Percentiles rank a stretch among this genome's conserved stretches.
phyloP scores from a whole-genome alignment of 1,140 invertebrate genomes.

The Lasioglossum baleicum region DNA sequence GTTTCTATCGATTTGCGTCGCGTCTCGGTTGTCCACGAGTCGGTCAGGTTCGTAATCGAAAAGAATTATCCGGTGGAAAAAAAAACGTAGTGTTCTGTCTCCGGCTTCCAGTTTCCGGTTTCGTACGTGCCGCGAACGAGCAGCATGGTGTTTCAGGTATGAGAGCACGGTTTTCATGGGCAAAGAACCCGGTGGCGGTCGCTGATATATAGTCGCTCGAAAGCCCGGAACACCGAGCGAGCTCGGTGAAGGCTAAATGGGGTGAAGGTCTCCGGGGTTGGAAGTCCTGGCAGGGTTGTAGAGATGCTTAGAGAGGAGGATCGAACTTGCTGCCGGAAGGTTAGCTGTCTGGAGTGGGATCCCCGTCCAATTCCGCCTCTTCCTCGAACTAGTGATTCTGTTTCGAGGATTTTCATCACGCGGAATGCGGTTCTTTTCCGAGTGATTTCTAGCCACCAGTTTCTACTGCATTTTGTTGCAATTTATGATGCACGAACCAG shows the following conservation, averaged over 20 bases:
- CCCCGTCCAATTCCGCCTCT: slow-evolving; percentile 25
- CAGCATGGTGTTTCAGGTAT: too few species aligned
- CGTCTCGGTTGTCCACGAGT: too few species aligned
- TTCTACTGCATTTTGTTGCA: too few species aligned
- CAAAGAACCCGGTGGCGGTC: slow-evolving; percentile 39
- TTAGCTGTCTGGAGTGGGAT: slow-evolving; percentile 45
- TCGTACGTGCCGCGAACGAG: too few species aligned
- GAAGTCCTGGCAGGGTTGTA: slow-evolving; percentile 47
- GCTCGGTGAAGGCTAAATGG: slow-evolving; percentile 79
- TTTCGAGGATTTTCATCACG: neutral
- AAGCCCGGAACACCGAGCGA: slow-evolving; percentile 70
- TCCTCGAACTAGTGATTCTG: neutral
- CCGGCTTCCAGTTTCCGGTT: too few species aligned
- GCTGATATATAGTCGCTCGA: slow-evolving; percentile 51
- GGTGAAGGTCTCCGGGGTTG: slow-evolving; percentile 78
- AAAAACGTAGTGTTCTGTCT: too few species aligned
- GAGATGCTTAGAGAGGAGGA: slow-evolving; percentile 50
- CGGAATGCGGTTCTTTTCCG: too few species aligned
- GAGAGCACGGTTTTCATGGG: slow-evolving; percentile 47
- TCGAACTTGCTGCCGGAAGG: slow-evolving; percentile 55
- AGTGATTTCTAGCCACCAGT: too few species aligned
- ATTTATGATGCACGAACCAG: too few species aligned
- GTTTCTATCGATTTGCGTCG: too few species aligned
- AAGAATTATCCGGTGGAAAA: too few species aligned
- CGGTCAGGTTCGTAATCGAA: too few species aligned